Base-by-base conservation (phyloP, 1,140 invertebrate genomes). In the Polypedilum pembai region DNA sequence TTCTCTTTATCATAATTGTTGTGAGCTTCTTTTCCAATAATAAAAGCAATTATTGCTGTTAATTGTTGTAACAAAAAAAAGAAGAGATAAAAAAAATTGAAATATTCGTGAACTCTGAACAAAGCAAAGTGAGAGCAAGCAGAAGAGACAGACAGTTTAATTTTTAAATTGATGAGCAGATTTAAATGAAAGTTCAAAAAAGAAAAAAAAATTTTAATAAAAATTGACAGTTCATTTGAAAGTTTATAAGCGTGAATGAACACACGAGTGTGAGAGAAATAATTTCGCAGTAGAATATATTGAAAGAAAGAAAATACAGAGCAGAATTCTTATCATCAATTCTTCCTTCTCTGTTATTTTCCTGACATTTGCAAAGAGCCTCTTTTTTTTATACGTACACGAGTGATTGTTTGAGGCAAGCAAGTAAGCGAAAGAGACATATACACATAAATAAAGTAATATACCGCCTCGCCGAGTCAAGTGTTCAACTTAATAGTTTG, bases 51-150 rank as follows among this genome's bases (percentile, higher is more conserved):
- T 45, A 45, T 45, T 45, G 15, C 15, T 45, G 8, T 56, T 56
- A n/a, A n/a, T 56, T 15, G 12, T 56, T 56, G n/a, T n/a, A n/a
- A 15, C 45, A 56, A 56, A 15, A 56, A n/a, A 56, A 56, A n/a
- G n/a, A 56, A 56, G 45, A 56, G 45, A 56, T 4, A 56, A 56
- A 56, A 56, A 56, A n/a, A 56, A 56, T 56, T 56, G 24, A 56
- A 56, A 56, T 56, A 56, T 56, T 45, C 8, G 15, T 12, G 45
- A 56, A 56, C n/a, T 56, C n/a, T 56, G 45, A 56, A n/a, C n/a
- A 56, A 56, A n/a, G 12, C n/a, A 15, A 56, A 56, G 45, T 15
- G 45, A 56, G 45, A 56, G 45, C 15, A 12, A 56, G 45, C n/a
- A 56, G 45, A 8, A 56, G 5, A 33, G 45, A 56, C 45, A 56